Evolutionary conservation across 2,888 invertebrate genomes (phyloP).

Genomic region (Eledona agricola): DNA sequence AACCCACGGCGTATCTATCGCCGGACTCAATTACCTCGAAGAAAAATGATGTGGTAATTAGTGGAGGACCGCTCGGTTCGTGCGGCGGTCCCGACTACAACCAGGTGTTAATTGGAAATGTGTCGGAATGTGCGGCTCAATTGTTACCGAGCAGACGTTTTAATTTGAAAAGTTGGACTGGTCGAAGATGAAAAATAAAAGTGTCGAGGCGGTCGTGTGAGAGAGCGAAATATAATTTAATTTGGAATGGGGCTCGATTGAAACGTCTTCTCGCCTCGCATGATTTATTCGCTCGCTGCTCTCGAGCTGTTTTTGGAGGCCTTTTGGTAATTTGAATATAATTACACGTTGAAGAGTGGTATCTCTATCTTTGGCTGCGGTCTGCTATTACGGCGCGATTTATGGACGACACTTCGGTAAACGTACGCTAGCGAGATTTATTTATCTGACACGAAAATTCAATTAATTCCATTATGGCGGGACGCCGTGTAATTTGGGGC

Average conservation of each 20-base stretch:
- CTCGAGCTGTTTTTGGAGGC: conserved; percentile 39
- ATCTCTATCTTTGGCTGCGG: conserved; percentile 39
- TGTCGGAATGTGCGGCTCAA: conserved; percentile 56
- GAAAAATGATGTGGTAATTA: conserved; percentile 19
- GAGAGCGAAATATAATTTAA: conserved; percentile 58
- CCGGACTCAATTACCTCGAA: conserved; percentile 11
- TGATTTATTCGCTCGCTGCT: conserved; percentile 49
- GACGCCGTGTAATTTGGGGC: conserved; percentile 6
- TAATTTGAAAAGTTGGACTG: conserved; percentile 57
- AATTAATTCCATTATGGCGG: conserved; percentile 37
- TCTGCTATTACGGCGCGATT: conserved; percentile 43
- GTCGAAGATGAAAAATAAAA: conserved; percentile 31
- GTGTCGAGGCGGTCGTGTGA: conserved; percentile 36
- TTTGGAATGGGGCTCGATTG: conserved; percentile 56
- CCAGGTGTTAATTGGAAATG: conserved; percentile 61
- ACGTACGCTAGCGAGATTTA: conserved; percentile 33
- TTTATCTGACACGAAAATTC: conserved; percentile 39
- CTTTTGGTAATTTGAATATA: conserved; percentile 51
- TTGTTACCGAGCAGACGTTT: conserved; percentile 57
- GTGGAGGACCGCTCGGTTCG: background rate
- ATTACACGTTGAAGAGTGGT: conserved; percentile 46
- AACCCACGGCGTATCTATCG: too few relatives aligned
- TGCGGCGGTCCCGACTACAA: conserved; percentile 12
- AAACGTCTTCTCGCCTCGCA: conserved; percentile 55
- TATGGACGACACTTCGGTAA: conserved; percentile 38